phyloP scores from a whole-genome alignment of 2,888 invertebrate genomes.

The Leptothorax acervorum region DNA sequence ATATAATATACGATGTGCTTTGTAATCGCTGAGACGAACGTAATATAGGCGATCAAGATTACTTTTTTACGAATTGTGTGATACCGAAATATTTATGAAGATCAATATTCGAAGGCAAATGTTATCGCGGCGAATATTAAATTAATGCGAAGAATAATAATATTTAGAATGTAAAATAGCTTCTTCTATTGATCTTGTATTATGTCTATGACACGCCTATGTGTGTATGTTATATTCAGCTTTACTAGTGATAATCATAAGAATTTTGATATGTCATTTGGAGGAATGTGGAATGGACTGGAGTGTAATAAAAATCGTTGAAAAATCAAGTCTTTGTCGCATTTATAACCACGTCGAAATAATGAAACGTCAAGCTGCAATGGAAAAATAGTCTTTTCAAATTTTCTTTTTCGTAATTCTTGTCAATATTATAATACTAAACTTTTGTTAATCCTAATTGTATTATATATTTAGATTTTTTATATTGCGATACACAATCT shows the following conservation, averaged over 20 bases:
- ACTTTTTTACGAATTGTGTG: constrained; percentile 5
- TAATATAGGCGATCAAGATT: constrained; percentile 26
- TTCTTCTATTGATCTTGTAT: constrained; percentile 6
- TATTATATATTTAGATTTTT: too few species aligned
- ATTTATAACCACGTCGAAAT: background rate
- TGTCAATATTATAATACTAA: background rate
- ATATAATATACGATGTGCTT: constrained; percentile 23
- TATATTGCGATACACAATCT: too few species aligned
- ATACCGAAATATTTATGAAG: constrained; percentile 23
- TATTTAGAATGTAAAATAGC: background rate
- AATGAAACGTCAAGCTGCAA: constrained; percentile 58
- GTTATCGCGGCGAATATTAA: constrained; percentile 3
- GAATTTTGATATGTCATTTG: constrained; percentile 25
- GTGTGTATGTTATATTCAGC: constrained; percentile 36
- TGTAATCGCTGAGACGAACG: constrained; percentile 27
- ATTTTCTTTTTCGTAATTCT: background rate
- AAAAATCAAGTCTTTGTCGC: background rate
- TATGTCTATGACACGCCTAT: constrained; percentile 10
- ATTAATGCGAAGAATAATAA: constrained; percentile 10
- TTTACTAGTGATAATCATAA: constrained; percentile 38
- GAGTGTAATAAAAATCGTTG: constrained; percentile 37
- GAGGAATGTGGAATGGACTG: constrained; percentile 19
- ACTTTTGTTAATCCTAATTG: too few species aligned
- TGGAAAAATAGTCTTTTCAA: background rate
- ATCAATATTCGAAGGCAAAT: background rate